Base-by-base conservation (phyloP, 2,113 vertebrate genomes). In the Gallinago undulata region DNA sequence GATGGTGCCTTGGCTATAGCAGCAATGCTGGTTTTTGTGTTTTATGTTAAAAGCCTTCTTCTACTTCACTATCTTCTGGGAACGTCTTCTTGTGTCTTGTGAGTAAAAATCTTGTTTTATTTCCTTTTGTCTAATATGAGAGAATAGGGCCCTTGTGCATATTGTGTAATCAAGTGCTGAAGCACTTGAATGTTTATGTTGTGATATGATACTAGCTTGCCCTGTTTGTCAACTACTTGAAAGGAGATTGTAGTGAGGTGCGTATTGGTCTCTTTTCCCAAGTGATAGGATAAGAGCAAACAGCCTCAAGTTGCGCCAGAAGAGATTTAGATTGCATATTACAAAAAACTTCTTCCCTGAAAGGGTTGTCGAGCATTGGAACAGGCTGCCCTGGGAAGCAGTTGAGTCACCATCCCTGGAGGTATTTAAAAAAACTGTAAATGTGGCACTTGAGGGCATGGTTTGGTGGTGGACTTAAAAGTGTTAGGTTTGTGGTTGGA, bases 1-100 rank as follows among this genome's bases (percentile, higher is more conserved):
- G 48, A 56, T 76, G n/a, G 21, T 45, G 19, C 21, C 9, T 72
- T 60, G 79, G 19, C 4, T 81, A 8, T 1, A 53, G 10, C 2
- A 37, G 14, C 0, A 0, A 15, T 60, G 66, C 6, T 78, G 27
- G 37, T 89, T 35, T 4, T 10, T 1, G 0, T 43, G 22, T 19
- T 81, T 50, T 72, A 7, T 15, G 37, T 43, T 75, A 31, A 28
- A 41, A 60, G 51, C 50, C 24, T 76, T 6, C 33, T 23, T n/a
- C 62, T 68, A 11, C 5, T 55, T 67, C 7, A 53, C 16, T 2
- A 23, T 9, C 1, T 56, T 17, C 10, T 70, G 11, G 30, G 19
- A 62, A 6, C 1, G 28, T 63, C 25, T 30, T 82, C 24, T 27
- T 73, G 18, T 69, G 19, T 37, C 13, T 79, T 85, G 63, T 88